Conservation (phyloP, 2,113 vertebrate genomes). For the Pachycephala philippinensis region DNA sequence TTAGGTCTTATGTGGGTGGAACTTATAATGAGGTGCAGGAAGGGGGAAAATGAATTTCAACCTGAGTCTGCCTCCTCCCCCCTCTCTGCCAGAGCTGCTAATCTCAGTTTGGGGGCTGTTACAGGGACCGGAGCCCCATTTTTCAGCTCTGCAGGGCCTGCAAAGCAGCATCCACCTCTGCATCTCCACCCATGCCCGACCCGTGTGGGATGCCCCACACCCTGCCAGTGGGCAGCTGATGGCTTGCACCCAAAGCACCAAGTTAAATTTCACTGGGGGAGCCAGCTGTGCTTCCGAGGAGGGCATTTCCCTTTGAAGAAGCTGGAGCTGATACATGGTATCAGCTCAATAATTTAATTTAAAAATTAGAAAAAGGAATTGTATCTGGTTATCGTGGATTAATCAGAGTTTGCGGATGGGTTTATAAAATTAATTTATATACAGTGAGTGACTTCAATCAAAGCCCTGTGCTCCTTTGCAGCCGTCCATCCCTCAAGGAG, state of each 20-base stretch:
- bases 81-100: neutral
- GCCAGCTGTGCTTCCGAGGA: neutral
- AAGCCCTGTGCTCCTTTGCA: constrained; percentile 31
- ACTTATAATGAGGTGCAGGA: constrained; percentile 62
- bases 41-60: constrained; percentile 37
- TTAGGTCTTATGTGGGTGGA: constrained; percentile 63
- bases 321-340: neutral
- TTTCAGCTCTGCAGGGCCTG: neutral
- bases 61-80: neutral
- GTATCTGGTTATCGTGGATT: neutral
- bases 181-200: neutral
- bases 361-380: constrained; percentile 4
- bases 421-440: constrained; percentile 59
- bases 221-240: fast-evolving
- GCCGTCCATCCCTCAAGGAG: neutral
- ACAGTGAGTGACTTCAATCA: constrained; percentile 36
- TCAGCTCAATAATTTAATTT: constrained; percentile 27
- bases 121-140: neutral
- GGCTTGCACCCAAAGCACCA: neutral
- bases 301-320: neutral
- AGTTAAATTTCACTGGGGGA: neutral
- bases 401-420: constrained; percentile 7
- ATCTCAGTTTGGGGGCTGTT: neutral
- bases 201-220: neutral
- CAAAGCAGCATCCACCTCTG: neutral